Percentiles rank a stretch among this genome's conserved stretches.
Conservation (phyloP, 1,140 invertebrate species). For the Penaeus japonicus region DNA sequence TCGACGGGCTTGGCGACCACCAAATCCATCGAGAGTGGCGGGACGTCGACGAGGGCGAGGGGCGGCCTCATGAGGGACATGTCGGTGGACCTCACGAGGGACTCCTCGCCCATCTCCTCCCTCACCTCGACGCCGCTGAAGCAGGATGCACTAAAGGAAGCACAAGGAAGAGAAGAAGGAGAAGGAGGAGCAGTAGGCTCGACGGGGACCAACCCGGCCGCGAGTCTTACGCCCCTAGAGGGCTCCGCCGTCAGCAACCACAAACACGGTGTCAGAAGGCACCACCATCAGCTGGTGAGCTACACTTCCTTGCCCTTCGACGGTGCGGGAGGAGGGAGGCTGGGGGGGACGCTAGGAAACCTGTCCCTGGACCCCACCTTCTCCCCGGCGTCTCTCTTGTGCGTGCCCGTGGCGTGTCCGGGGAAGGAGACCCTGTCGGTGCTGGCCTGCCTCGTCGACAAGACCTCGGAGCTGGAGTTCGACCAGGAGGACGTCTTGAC, state of each 20-base stretch:
- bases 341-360: background rate
- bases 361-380: background rate
- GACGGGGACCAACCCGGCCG: background rate
- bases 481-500: background rate
- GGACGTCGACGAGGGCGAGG: background rate
- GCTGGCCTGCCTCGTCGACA: conserved; percentile 36
- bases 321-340: background rate
- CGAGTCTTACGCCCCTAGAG: background rate
- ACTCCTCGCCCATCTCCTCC: background rate
- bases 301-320: background rate
- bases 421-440: conserved; percentile 37
- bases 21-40: background rate
- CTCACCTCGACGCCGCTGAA: background rate
- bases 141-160: background rate
- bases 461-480: conserved; percentile 18
- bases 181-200: background rate
- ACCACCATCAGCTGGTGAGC: too few relatives aligned
- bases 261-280: too few relatives aligned
- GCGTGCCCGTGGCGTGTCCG: conserved; percentile 28
- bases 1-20: background rate
- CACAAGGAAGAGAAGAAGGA: background rate
- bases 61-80: conserved; percentile 9
- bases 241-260: background rate
- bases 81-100: conserved; percentile 9
- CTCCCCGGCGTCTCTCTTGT: conserved; percentile 31